phyloP scores from a whole-genome alignment of 2,797 vertebrate species.

The Epinephelus awoara region DNA sequence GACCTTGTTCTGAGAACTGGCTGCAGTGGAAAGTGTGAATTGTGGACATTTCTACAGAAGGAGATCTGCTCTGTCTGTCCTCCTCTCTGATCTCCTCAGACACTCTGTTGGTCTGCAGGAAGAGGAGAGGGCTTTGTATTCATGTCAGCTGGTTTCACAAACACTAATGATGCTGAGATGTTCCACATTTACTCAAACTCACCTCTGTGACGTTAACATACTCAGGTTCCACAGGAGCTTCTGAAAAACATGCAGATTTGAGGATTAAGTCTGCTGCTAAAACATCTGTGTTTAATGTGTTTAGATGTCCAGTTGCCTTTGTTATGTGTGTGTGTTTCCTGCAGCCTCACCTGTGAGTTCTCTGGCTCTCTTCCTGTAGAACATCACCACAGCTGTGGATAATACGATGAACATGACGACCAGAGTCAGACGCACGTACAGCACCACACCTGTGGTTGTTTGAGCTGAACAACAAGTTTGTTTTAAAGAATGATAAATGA shows the following conservation, averaged over 20 bases:
- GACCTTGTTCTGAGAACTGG: too few relatives aligned
- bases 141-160: not conserved
- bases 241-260: slow-evolving; percentile 31
- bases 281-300: too few relatives aligned
- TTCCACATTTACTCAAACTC: not conserved
- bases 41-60: slow-evolving; percentile 1
- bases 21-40: not conserved
- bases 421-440: slow-evolving; percentile 18
- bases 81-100: not conserved
- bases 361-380: not conserved
- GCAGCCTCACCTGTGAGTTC: too few relatives aligned
- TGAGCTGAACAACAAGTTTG: not conserved
- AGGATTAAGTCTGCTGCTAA: too few relatives aligned
- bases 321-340: too few relatives aligned
- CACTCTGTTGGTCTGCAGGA: not conserved
- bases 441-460: not conserved
- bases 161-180: not conserved
- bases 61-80: not conserved
- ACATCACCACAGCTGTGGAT: slow-evolving; percentile 6
- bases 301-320: too few relatives aligned
- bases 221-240: fast-evolving
- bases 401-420: not conserved
- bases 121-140: not conserved
- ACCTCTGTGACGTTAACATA: fast-evolving
- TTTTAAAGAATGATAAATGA: not conserved